Evolutionary conservation across 2,888 invertebrate species (phyloP).

Genomic region (Mesopsocus fuscifrons): DNA sequence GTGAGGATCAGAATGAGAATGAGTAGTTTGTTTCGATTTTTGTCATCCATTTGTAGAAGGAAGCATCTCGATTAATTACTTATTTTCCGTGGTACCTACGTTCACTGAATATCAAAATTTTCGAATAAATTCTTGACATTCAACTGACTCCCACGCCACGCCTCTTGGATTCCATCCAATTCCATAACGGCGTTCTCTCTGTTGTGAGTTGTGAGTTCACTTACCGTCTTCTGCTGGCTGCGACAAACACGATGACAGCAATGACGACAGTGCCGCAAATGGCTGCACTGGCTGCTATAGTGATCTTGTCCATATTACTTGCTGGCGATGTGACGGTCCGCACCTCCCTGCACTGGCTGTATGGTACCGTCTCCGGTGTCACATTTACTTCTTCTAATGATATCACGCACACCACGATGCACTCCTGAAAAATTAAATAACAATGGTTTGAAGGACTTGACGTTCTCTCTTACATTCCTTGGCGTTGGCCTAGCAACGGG

Average conservation of each 20-base stretch:
- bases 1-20: too few species aligned
- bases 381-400: conserved; percentile 74
- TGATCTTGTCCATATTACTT: conserved; percentile 87
- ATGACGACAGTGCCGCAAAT: conserved; percentile 84
- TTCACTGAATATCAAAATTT: too few species aligned
- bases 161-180: too few species aligned
- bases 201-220: not conserved
- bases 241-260: conserved; percentile 76
- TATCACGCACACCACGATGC: conserved; percentile 83
- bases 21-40: too few species aligned
- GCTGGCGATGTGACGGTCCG: conserved; percentile 65
- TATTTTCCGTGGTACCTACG: too few species aligned
- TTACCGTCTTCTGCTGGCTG: conserved; percentile 53
- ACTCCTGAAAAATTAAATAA: conserved; percentile 42
- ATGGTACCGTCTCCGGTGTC: conserved; percentile 72
- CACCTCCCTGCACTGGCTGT: conserved; percentile 73
- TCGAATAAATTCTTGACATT: too few species aligned
- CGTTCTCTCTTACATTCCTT: too few species aligned
- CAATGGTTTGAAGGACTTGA: too few species aligned
- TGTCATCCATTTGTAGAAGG: too few species aligned
- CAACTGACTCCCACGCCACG: too few species aligned
- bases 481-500: too few species aligned
- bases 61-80: too few species aligned
- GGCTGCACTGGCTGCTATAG: conserved; percentile 81
- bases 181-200: not conserved